Evolutionary conservation across 2,888 invertebrate species (phyloP), one percentile per base, ranked within the genome.

Genomic region (Frankliniella intonsa): DNA sequence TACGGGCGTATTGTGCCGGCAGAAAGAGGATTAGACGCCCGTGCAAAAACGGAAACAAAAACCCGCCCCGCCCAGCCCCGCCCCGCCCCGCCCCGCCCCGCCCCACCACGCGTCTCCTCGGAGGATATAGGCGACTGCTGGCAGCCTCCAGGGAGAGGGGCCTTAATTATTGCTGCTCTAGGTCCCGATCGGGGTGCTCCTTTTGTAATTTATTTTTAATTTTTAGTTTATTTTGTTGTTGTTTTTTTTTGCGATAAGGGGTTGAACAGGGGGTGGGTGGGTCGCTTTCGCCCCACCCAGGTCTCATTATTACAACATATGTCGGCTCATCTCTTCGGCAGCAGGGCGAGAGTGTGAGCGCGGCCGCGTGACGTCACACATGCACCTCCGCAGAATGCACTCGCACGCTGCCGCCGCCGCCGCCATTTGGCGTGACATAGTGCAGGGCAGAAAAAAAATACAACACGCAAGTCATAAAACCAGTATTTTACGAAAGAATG

Each of bases 1-100:
- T 76, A 76, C 69, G 22, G 14, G 22, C 69, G 69, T 76, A 76
- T 76, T 76, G 69, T 76, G 69, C 22, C 69, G n/a, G 22, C 11
- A 76, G 69, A 25, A 76, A 25, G 69, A 76, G 69, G 69, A 76
- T 76, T 76, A 76, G 12, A 19, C 17, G 14, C 17, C 19, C 17
- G 55, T 55, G 55, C 55, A 55, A 55, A 55, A 55, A 55, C 55
- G 55, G 17, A 38, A n/a, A n/a, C 62, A 62, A 62, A 62, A 62
- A 62, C 62, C 19, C 62, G 7, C 12, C 62, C 7, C 14, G 62
- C 62, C 1, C 7, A 0, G 62, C 62, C 1, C 55, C 55, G 7
- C 55, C 55, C 55, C 55, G 55, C 55, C 8, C 55, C 55, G 55
- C 55, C 55, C 55, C 55, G 0, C 55, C 55, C 55, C 55, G 1